Percentiles rank a stretch among this genome's conserved stretches.
Evolutionary conservation across 1,140 invertebrate species (phyloP).

Genomic region (Zaprionus kolodkinae): DNA sequence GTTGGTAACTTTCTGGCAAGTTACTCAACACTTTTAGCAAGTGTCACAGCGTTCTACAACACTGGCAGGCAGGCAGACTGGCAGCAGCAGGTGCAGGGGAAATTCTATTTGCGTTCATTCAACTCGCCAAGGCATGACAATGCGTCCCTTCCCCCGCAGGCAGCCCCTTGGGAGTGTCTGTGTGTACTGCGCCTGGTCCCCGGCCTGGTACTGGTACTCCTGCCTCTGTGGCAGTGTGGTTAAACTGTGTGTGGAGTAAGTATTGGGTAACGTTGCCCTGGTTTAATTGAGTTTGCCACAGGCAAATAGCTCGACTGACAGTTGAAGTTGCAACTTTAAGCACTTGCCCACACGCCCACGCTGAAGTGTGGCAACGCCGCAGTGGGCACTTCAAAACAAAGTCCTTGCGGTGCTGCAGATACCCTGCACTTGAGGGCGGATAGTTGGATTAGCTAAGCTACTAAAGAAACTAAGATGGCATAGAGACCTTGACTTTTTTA

Average conservation of each 20-base stretch:
- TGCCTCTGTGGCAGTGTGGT: constrained; percentile 14
- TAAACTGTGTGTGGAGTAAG: background rate
- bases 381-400: constrained; percentile 11
- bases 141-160: background rate
- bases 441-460: too few species aligned
- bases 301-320: constrained; percentile 48
- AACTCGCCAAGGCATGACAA: constrained; percentile 11
- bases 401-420: background rate
- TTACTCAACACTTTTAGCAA: constrained; percentile 5
- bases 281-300: constrained; percentile 55
- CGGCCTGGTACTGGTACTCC: too few species aligned
- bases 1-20: background rate
- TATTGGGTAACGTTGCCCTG: constrained; percentile 23
- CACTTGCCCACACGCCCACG: constrained; percentile 33
- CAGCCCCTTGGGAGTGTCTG: background rate
- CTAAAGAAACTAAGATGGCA: too few species aligned
- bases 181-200: background rate
- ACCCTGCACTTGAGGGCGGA: background rate
- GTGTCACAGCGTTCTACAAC: constrained; percentile 12
- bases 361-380: constrained; percentile 17
- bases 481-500: too few species aligned
- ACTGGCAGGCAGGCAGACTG: constrained; percentile 1
- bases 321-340: constrained; percentile 53
- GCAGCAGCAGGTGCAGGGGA: too few species aligned
- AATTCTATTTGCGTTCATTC: constrained; percentile 45